Conservation (phyloP, 2,888 invertebrate species). For the Stenchaetothrips biformis region DNA sequence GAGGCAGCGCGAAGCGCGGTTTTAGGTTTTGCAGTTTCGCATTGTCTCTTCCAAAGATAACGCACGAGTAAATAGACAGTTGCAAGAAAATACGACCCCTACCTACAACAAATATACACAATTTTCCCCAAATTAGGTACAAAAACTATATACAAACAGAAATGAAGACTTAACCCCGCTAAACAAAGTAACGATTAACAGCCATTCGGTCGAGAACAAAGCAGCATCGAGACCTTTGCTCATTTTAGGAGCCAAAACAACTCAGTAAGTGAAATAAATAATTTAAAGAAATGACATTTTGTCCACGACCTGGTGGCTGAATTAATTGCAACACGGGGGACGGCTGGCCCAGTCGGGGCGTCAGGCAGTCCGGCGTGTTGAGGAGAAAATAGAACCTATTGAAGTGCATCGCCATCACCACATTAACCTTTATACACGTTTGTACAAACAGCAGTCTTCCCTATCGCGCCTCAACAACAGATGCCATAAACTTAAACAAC, state of each 20-base stretch:
- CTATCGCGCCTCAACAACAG: no score
- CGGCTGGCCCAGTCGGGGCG: not conserved
- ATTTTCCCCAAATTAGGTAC: not conserved
- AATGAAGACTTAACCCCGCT: not conserved
- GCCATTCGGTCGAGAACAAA: slow-evolving; percentile 20
- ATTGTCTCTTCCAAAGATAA: slow-evolving; percentile 4
- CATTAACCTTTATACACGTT: not conserved
- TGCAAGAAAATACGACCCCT: slow-evolving; percentile 22
- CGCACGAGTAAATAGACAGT: slow-evolving; percentile 15
- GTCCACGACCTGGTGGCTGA: slow-evolving; percentile 20
- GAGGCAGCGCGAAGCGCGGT: slow-evolving; percentile 11
- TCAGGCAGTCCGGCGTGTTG: not conserved
- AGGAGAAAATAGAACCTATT: slow-evolving; percentile 19
- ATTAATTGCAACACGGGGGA: not conserved
- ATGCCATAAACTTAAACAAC: no score
- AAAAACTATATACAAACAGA: slow-evolving; percentile 17
- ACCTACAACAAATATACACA: slow-evolving; percentile 5
- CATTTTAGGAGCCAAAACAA: no score
- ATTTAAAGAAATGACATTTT: slow-evolving; percentile 13
- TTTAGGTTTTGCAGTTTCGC: not conserved
- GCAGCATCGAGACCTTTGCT: not conserved
- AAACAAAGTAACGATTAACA: slow-evolving; percentile 4
- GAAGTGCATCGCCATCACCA: slow-evolving; percentile 17
- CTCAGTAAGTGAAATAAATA: not conserved
- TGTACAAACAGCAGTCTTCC: not conserved